Conservation (phyloP, 2,888 invertebrate species). For the Teleiodes luculella region DNA sequence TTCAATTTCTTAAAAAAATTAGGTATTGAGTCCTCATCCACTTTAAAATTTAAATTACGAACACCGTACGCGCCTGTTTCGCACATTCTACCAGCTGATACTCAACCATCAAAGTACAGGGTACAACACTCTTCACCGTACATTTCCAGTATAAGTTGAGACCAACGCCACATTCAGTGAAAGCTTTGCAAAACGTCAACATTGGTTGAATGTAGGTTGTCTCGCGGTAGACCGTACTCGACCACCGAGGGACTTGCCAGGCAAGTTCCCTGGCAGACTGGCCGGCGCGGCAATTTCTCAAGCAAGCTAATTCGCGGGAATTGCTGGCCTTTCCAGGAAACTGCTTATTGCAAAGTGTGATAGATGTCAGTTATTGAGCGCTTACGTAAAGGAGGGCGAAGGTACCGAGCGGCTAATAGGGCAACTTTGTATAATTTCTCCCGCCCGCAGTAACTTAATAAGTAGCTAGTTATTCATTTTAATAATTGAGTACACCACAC, state of each 20-base stretch:
- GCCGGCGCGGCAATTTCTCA: conserved; percentile 17
- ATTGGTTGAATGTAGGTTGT: too few species aligned
- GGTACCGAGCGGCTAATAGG: background rate
- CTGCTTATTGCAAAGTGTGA: conserved; percentile 4
- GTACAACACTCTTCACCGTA: too few species aligned
- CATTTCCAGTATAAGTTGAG: too few species aligned
- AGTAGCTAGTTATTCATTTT: background rate
- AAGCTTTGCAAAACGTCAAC: too few species aligned
- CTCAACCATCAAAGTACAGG: too few species aligned
- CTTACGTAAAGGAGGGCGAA: conserved; percentile 6
- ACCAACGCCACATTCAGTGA: too few species aligned
- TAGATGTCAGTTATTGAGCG: conserved; percentile 10
- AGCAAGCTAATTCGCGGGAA: conserved; percentile 5
- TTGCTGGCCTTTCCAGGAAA: conserved; percentile 24
- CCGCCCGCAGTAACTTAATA: background rate
- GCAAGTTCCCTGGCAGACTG: conserved; percentile 16
- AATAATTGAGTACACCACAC: background rate
- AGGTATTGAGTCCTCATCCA: conserved; percentile 5
- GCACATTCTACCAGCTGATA: conserved; percentile 1
- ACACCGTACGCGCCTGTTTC: background rate
- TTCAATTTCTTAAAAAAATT: conserved; percentile 15
- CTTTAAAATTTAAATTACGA: conserved; percentile 9
- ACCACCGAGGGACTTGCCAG: background rate
- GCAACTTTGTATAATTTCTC: conserved; percentile 1
- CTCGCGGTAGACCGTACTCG: background rate